phyloP scores from a whole-genome alignment of 92 coral and sea anemone species.

The Palythoa grandiflora region DNA sequence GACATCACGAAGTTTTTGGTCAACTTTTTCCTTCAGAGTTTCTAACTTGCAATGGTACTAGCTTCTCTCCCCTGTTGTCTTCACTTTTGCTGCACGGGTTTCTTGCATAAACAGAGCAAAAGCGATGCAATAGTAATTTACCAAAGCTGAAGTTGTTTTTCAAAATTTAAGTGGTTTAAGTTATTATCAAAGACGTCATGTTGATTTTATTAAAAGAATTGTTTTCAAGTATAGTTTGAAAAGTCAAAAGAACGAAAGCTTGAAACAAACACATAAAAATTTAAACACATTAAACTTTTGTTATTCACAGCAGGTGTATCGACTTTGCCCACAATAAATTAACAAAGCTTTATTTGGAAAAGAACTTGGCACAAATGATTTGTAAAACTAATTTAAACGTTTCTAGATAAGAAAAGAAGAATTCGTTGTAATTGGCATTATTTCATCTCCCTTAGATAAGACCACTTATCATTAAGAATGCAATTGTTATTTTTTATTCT shows the following conservation, averaged over 20 bases:
- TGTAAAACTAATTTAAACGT: neutral
- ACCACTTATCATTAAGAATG: neutral
- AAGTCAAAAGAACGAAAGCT: neutral
- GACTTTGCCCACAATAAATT: neutral
- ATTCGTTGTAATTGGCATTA: neutral
- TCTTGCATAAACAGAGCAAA: neutral
- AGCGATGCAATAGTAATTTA: neutral
- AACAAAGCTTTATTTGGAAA: neutral
- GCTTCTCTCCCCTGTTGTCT: neutral
- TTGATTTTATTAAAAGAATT: neutral
- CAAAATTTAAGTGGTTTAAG: neutral
- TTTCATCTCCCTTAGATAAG: neutral
- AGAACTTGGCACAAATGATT: neutral
- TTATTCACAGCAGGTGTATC: constrained; percentile 8
- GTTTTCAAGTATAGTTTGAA: neutral
- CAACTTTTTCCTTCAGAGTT: neutral
- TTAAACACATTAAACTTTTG: neutral
- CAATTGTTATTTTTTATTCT: too few species aligned
- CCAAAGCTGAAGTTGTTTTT: neutral
- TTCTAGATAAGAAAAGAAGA: too few species aligned
- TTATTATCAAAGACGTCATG: neutral
- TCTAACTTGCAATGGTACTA: neutral
- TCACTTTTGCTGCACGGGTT: neutral
- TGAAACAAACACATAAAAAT: neutral
- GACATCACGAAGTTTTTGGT: neutral